Evolutionary conservation across 2,888 invertebrate species (phyloP).

Genomic region (Linnaemya tessellans): DNA sequence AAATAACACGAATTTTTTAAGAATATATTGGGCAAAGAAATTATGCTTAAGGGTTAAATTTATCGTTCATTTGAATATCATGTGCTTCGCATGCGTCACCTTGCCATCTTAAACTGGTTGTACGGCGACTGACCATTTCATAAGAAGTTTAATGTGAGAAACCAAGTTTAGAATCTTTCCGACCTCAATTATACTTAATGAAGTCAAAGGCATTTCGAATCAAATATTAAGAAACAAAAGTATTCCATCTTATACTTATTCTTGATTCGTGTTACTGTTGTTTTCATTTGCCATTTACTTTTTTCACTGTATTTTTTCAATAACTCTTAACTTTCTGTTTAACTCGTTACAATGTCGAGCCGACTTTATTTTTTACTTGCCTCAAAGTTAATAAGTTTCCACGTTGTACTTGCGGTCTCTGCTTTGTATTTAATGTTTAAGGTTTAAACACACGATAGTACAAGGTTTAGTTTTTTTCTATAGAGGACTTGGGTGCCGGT

Average conservation of each 20-base stretch:
- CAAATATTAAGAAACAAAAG: not conserved
- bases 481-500: conserved; percentile 22
- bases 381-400: conserved; percentile 65
- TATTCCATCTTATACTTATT: conserved; percentile 14
- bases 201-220: conserved; percentile 38
- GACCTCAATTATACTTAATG: conserved; percentile 8
- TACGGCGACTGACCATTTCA: not conserved
- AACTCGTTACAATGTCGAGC: conserved; percentile 43
- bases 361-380: conserved; percentile 34
- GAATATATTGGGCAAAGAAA: conserved; percentile 2
- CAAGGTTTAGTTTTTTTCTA: conserved; percentile 24
- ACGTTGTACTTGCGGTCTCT: conserved; percentile 23
- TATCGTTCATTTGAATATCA: conserved; percentile 84
- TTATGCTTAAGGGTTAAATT: conserved; percentile 83
- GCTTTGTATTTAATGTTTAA: conserved; percentile 46
- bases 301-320: conserved; percentile 21
- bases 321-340: conserved; percentile 1
- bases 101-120: conserved; percentile 6
- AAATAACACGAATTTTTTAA: not conserved
- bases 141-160: conserved; percentile 13
- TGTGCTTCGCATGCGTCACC: conserved; percentile 79
- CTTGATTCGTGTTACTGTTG: conserved; percentile 46
- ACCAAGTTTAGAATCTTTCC: not conserved
- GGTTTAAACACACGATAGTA: conserved; percentile 26
- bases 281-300: conserved; percentile 35